Conservation (phyloP, 1,140 invertebrate species). For the Diachasma alloeum region DNA sequence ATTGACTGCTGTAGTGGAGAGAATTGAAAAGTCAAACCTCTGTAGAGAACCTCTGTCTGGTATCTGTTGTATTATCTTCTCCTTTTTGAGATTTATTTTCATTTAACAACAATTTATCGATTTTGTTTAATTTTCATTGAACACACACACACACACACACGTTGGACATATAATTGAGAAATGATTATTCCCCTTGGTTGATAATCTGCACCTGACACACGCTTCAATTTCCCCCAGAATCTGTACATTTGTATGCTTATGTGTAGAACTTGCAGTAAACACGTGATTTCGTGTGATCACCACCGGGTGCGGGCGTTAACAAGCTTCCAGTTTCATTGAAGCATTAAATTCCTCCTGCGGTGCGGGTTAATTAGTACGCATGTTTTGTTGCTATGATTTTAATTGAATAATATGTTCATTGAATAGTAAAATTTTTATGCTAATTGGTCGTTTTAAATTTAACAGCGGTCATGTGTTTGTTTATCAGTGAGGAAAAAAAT, state of each 20-base stretch:
- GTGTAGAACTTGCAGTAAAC: conserved; percentile 2
- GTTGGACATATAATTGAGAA: background rate
- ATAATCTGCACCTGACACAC: background rate
- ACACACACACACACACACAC: too few relatives aligned
- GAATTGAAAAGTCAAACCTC: too few relatives aligned
- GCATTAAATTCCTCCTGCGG: conserved; percentile 1
- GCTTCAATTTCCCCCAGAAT: background rate
- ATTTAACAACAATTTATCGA: too few relatives aligned
- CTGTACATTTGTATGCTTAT: conserved; percentile 1
- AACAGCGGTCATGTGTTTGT: too few relatives aligned
- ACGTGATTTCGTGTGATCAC: conserved; percentile 7
- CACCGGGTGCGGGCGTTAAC: conserved; percentile 2
- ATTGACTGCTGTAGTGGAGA: too few relatives aligned
- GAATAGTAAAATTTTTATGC: background rate
- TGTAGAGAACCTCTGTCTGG: too few relatives aligned
- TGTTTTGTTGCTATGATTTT: background rate
- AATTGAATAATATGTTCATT: background rate
- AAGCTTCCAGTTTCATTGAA: conserved; percentile 7
- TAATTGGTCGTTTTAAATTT: background rate
- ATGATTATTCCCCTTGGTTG: background rate
- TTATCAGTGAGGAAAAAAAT: background rate
- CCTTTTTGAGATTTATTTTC: too few relatives aligned
- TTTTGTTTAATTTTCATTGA: background rate
- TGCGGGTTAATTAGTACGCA: background rate
- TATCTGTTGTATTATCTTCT: too few relatives aligned